These are phyloP conservation scores for Colletes latitarsis DNA, from an alignment of 1,140 invertebrate species.

Conservation along the genomic window DNA sequence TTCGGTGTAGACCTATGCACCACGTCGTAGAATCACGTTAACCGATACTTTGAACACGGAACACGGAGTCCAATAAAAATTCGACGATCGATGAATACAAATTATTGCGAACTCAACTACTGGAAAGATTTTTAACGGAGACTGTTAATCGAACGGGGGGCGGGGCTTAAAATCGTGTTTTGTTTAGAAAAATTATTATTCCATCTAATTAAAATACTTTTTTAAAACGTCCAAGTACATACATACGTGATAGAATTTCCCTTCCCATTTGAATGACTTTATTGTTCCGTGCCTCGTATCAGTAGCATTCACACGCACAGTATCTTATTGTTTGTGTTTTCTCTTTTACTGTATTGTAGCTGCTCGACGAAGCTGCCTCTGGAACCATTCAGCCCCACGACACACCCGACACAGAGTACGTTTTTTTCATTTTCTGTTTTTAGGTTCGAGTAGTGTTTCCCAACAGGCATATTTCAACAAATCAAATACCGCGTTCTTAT, in stretches of 20 bases:
- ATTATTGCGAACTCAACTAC: neutral
- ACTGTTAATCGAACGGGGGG: too few species aligned
- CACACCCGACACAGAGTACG: constrained; percentile 75
- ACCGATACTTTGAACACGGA: constrained; percentile 31
- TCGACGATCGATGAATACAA: neutral
- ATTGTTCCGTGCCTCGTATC: constrained; percentile 24
- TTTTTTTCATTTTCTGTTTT: constrained; percentile 64
- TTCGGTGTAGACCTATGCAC: constrained; percentile 57
- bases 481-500: neutral
- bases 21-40: constrained; percentile 55
- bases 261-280: constrained; percentile 5
- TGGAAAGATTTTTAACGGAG: too few species aligned
- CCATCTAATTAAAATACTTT: too few species aligned
- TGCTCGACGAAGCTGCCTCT: constrained; percentile 77
- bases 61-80: constrained; percentile 31
- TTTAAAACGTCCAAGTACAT: too few species aligned
- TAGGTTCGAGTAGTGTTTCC: neutral
- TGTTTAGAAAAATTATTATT: neutral
- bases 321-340: constrained; percentile 81
- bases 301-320: constrained; percentile 78
- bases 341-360: constrained; percentile 79
- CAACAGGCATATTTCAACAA: too few species aligned
- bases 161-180: too few species aligned
- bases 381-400: constrained; percentile 72
- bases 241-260: neutral